phyloP scores from a whole-genome alignment of 2,888 invertebrate species.

The Nyleta sp. region DNA sequence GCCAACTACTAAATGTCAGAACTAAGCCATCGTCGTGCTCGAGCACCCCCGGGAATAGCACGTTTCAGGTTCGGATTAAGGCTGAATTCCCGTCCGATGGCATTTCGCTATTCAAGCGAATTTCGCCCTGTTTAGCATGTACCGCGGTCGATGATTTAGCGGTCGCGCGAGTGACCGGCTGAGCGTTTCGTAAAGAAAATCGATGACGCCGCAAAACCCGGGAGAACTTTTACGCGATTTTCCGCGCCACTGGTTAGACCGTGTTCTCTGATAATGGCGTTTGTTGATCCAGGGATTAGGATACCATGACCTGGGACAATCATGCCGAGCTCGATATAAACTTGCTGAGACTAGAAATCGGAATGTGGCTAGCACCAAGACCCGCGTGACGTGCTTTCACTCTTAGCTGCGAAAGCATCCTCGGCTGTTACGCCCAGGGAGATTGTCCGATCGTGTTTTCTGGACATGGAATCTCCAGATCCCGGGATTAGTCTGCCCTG shows the following conservation, averaged over 20 bases:
- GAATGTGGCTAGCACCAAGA: slow-evolving; percentile 61
- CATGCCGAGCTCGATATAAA: slow-evolving; percentile 64
- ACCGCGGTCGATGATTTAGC: slow-evolving; percentile 13
- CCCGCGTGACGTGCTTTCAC: slow-evolving; percentile 62
- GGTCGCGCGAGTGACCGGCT: neutral
- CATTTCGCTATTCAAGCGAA: slow-evolving; percentile 34
- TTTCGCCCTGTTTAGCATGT: slow-evolving; percentile 20
- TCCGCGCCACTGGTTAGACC: slow-evolving; percentile 50
- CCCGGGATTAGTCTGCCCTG: slow-evolving; percentile 77
- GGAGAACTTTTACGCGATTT: slow-evolving; percentile 55
- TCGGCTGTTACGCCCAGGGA: slow-evolving; percentile 38
- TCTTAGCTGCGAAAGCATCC: slow-evolving; percentile 58
- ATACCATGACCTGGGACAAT: slow-evolving; percentile 64
- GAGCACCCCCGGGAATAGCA: slow-evolving; percentile 47
- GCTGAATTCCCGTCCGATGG: slow-evolving; percentile 28
- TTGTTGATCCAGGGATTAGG: slow-evolving; percentile 70
- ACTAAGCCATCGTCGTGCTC: slow-evolving; percentile 42
- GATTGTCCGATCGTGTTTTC: slow-evolving; percentile 77
- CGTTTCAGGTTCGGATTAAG: slow-evolving; percentile 52
- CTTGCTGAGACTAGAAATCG: slow-evolving; percentile 67
- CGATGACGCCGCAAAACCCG: slow-evolving; percentile 31
- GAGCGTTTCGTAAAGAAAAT: slow-evolving; percentile 24
- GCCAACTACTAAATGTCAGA: slow-evolving; percentile 59
- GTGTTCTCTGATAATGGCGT: slow-evolving; percentile 68
- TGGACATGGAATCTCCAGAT: slow-evolving; percentile 76